Base-by-base conservation (phyloP, 2,113 vertebrate species). In the Daboia siamensis region DNA sequence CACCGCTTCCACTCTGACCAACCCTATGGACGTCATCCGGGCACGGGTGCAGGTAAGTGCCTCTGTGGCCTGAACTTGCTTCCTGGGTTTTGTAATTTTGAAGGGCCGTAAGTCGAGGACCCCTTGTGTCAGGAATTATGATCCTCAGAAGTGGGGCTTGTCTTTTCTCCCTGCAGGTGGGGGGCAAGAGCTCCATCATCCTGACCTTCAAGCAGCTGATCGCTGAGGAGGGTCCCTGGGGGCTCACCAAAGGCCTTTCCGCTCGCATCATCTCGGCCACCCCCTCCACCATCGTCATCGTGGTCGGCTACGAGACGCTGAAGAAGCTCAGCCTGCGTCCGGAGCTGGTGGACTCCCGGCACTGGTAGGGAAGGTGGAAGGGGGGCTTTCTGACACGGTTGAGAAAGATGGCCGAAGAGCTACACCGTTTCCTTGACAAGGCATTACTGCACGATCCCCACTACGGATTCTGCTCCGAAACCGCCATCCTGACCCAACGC, bases 1-100 rank as follows among this genome's bases (percentile, higher is more conserved):
- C 0, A 99, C 99, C 0, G 99, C 99, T 56, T 99, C 99, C 91
- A 98, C 98, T 17, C 98, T 99, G 97, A 99, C 99, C 96, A 99
- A 99, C 94, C 99, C 99, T 57, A 99, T 99, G 99, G 99, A 99
- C 5, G 99, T 99, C 56, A 98, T 99, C 94, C 97, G 99, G 95
- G 98, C 99, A 4, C 97, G 99, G 48, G 99, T 99, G 1, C 99
- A 99, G 99, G 99, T 99, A 96, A 97, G 94, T 52, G 86, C 80
- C 86, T 5, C 7, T 29, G 0, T 12, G 0, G 57, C 88, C 0
- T 87, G 23, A 10, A 0, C 46, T 84, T 26, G 29, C 54, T 21
- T 39, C 39, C 39, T 39, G 39, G 39, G 39, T 39, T 64, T 29
- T 64, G 24, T 4, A 11, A 29, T 10, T 64, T 29, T 29, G 59